phyloP scores from a whole-genome alignment of 1,140 invertebrate species.

The Cyrtorhinus lividipennis region DNA sequence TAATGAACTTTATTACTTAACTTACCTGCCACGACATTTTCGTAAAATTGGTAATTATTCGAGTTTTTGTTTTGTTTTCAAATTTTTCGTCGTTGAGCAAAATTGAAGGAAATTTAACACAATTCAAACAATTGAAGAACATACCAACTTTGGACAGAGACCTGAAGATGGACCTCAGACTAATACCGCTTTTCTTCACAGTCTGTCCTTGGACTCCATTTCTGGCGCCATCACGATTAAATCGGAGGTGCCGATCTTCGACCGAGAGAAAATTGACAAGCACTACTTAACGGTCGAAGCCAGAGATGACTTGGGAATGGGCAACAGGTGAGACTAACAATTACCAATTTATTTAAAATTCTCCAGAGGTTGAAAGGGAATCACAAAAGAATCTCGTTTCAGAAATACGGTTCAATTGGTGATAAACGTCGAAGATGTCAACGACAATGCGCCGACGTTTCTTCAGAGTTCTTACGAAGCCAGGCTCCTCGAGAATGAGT shows the following conservation, averaged over 20 bases:
- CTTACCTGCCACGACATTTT: too few relatives aligned
- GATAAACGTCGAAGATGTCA: slow-evolving; percentile 73
- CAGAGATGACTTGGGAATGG: slow-evolving; percentile 68
- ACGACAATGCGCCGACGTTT: slow-evolving; percentile 74
- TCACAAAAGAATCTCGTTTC: too few relatives aligned
- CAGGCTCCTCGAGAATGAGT: slow-evolving; percentile 63
- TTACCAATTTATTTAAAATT: slow-evolving; percentile 1
- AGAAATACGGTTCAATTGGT: slow-evolving; percentile 72
- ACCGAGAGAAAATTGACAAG: slow-evolving; percentile 68
- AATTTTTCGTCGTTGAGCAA: too few relatives aligned
- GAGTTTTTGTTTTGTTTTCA: too few relatives aligned
- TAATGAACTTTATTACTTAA: too few relatives aligned
- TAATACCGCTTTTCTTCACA: too few relatives aligned
- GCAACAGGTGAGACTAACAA: slow-evolving; percentile 51
- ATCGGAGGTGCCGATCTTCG: slow-evolving; percentile 57
- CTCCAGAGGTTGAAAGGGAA: background rate
- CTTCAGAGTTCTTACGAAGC: slow-evolving; percentile 69
- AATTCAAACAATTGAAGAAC: too few relatives aligned
- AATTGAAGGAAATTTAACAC: too few relatives aligned
- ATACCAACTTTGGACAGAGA: too few relatives aligned
- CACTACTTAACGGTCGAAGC: slow-evolving; percentile 88
- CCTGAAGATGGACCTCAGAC: too few relatives aligned
- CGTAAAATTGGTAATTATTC: too few relatives aligned
- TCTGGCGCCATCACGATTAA: slow-evolving; percentile 73
- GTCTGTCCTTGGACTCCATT: slow-evolving; percentile 62